A percentile compares a stretch with the other conserved stretches of the same genome.
These are phyloP conservation scores for Anaspis maculata DNA, from an alignment of 2,888 invertebrate genomes.

Conservation along the genomic window DNA sequence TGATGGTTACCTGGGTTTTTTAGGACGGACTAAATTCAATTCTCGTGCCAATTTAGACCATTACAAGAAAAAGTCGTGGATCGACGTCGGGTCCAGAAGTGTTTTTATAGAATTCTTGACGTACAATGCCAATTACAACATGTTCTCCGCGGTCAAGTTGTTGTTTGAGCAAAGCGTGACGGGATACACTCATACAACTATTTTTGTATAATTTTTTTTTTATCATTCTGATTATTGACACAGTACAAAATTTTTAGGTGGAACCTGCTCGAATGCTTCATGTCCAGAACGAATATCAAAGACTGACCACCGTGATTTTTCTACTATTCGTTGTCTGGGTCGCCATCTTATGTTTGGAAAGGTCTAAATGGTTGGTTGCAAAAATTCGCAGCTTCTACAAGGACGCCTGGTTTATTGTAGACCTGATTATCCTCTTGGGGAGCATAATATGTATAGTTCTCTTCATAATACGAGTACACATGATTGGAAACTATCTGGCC, in stretches of 20 bases:
- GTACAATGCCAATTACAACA: constrained; percentile 29
- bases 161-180: constrained; percentile 26
- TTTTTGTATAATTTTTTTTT: not conserved
- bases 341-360: constrained; percentile 15
- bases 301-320: constrained; percentile 15
- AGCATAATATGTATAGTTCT: constrained; percentile 18
- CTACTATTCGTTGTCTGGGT: constrained; percentile 13
- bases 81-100: constrained; percentile 23
- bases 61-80: constrained; percentile 22
- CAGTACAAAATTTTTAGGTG: constrained; percentile 19
- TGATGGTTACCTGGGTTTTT: constrained; percentile 27
- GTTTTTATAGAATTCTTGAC: constrained; percentile 28
- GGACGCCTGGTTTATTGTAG: constrained; percentile 24
- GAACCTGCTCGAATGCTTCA: constrained; percentile 25
- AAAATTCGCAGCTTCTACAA: constrained; percentile 15
- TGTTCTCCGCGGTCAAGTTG: constrained; percentile 26
- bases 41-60: constrained; percentile 8
- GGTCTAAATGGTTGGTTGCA: constrained; percentile 15
- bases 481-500: constrained; percentile 17
- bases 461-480: constrained; percentile 16
- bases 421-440: constrained; percentile 23
- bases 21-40: constrained; percentile 28
- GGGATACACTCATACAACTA: constrained; percentile 17
- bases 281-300: constrained; percentile 16
- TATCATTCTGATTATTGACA: not conserved